Evolutionary conservation across 2,888 invertebrate species (phyloP).

Genomic region (Osmoderma eremita): DNA sequence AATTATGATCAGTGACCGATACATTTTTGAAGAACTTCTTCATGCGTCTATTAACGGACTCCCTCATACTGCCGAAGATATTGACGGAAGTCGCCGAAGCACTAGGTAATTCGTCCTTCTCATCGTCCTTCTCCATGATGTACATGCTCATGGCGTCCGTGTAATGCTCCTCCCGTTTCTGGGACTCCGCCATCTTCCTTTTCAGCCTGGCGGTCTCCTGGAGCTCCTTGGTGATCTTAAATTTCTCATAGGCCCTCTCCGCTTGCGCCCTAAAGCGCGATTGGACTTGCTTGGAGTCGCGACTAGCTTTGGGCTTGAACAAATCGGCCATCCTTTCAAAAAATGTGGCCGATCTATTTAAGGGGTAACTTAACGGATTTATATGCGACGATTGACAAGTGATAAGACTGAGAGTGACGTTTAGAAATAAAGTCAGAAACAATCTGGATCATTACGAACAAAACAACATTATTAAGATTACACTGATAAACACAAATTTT

Average conservation of each 20-base stretch:
- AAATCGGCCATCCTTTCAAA: not conserved
- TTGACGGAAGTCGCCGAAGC: not conserved
- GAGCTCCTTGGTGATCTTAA: constrained; percentile 35
- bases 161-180: constrained; percentile 14
- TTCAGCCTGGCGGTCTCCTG: constrained; percentile 22
- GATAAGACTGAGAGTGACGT: too few relatives aligned
- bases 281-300: constrained; percentile 25
- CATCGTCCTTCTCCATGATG: constrained; percentile 26
- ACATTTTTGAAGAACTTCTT: constrained; percentile 30
- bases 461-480: too few relatives aligned
- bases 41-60: not conserved
- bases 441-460: too few relatives aligned
- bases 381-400: too few relatives aligned
- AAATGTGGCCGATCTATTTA: too few relatives aligned
- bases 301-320: constrained; percentile 20
- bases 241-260: constrained; percentile 37
- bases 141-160: constrained; percentile 40
- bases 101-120: not conserved
- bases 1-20: not conserved
- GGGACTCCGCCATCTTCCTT: not conserved
- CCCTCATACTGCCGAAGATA: not conserved
- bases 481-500: too few relatives aligned
- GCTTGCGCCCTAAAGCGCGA: constrained; percentile 33
- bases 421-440: too few relatives aligned
- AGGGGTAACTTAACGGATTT: too few relatives aligned